Evolutionary conservation across 2,797 vertebrate species (phyloP).

Genomic region (Coilia nasus): DNA sequence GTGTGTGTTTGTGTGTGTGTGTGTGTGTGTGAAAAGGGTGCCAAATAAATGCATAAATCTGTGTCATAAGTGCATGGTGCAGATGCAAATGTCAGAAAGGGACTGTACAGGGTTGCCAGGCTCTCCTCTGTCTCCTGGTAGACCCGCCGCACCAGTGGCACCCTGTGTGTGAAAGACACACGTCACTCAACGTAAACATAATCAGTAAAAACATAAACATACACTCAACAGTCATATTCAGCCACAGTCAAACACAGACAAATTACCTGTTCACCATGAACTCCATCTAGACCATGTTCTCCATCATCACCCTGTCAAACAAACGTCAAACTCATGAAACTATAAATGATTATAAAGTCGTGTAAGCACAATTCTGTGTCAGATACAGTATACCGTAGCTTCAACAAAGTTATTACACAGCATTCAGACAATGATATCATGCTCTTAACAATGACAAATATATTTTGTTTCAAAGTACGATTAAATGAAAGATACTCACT

Average conservation of each 20-base stretch:
- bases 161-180: slow-evolving; percentile 72
- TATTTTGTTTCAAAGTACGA: background rate
- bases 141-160: slow-evolving; percentile 68
- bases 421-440: background rate
- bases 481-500: slow-evolving; percentile 66
- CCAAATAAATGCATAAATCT: background rate
- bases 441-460: background rate
- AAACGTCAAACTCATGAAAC: background rate
- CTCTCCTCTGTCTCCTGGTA: slow-evolving; percentile 72
- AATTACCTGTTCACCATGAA: slow-evolving; percentile 80
- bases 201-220: background rate
- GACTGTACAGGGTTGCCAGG: slow-evolving; percentile 74
- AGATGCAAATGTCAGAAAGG: background rate
- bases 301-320: slow-evolving; percentile 78
- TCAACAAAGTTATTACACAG: background rate
- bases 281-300: slow-evolving; percentile 78
- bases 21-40: background rate
- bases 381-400: background rate
- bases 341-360: background rate
- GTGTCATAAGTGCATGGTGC: too few relatives aligned
- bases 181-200: background rate
- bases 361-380: background rate
- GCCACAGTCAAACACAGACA: background rate
- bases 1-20: too few relatives aligned
- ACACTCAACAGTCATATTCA: background rate